A percentile compares a stretch with the other conserved stretches of the same genome.
These are phyloP conservation scores for Lasioglossum vierecki DNA, from an alignment of 2,888 invertebrate genomes.

Conservation along the genomic window DNA sequence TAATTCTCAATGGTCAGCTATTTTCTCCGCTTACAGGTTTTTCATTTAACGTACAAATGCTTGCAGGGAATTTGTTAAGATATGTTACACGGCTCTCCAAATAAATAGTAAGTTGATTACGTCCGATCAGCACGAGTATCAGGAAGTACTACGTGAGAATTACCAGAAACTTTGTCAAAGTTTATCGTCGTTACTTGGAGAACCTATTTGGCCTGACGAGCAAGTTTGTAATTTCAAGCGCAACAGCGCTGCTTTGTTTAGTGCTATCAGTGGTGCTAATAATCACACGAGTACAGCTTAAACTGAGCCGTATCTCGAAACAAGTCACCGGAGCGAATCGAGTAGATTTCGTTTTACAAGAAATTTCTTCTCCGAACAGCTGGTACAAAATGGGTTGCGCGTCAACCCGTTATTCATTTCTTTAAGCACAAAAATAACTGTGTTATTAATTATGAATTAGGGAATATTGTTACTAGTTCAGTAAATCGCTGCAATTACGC, in stretches of 20 bases:
- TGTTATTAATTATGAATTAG: slow-evolving; percentile 35
- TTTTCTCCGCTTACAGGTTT: slow-evolving; percentile 7
- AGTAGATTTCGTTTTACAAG: slow-evolving; percentile 27
- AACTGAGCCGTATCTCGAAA: slow-evolving; percentile 65
- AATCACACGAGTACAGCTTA: slow-evolving; percentile 93
- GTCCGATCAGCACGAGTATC: slow-evolving; percentile 96
- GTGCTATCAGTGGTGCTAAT: slow-evolving; percentile 92
- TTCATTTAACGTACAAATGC: slow-evolving; percentile 17
- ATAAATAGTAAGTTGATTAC: slow-evolving; percentile 95
- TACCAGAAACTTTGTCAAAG: slow-evolving; percentile 94
- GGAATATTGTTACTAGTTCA: slow-evolving; percentile 29
- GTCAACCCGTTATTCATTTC: slow-evolving; percentile 25
- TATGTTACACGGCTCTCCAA: slow-evolving; percentile 95
- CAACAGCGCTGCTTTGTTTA: slow-evolving; percentile 91
- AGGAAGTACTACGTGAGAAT: slow-evolving; percentile 93
- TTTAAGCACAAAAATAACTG: slow-evolving; percentile 42
- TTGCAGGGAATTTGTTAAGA: slow-evolving; percentile 93
- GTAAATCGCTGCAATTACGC: slow-evolving; percentile 31
- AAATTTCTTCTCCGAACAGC: slow-evolving; percentile 24
- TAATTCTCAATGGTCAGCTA: slow-evolving; percentile 1
- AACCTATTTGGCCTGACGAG: slow-evolving; percentile 88
- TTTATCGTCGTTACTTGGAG: slow-evolving; percentile 90
- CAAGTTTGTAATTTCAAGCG: slow-evolving; percentile 88
- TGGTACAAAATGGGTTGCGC: slow-evolving; percentile 40
- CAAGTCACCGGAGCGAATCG: slow-evolving; percentile 25